Evolutionary conservation across 2,888 invertebrate genomes (phyloP).

Genomic region (Tetrapedia diversipes): DNA sequence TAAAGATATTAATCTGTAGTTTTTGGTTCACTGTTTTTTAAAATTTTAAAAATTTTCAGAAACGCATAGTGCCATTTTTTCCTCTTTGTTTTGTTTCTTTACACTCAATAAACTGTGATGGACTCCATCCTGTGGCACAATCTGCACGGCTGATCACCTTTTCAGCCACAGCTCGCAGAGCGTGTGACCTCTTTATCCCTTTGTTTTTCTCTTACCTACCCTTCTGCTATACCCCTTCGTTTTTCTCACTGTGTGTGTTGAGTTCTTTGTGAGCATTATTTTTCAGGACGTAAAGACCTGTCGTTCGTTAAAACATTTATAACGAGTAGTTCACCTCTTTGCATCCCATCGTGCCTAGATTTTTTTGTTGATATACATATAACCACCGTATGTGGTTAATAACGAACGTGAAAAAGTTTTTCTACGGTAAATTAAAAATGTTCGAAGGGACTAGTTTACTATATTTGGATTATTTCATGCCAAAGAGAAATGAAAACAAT

Average conservation of each 20-base stretch:
- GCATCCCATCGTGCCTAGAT: neutral
- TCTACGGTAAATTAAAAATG: neutral
- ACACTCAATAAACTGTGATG: conserved; percentile 42
- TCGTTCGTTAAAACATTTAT: neutral
- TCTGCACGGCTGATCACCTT: conserved; percentile 58
- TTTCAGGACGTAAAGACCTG: neutral
- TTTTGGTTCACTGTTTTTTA: too few species aligned
- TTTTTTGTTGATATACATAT: too few species aligned
- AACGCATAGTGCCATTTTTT: conserved; percentile 9
- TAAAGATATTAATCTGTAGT: too few species aligned
- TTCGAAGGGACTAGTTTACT: too few species aligned
- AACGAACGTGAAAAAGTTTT: neutral
- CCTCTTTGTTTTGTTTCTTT: conserved; percentile 27
- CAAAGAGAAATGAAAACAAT: too few species aligned
- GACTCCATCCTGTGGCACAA: conserved; percentile 62
- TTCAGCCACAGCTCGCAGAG: conserved; percentile 44
- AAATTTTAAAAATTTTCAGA: conserved; percentile 12
- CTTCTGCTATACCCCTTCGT: neutral
- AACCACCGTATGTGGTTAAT: too few species aligned
- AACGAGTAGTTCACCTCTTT: neutral
- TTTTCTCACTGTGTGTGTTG: neutral
- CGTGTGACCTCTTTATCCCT: conserved; percentile 45
- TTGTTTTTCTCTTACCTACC: conserved; percentile 34
- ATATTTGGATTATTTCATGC: too few species aligned
- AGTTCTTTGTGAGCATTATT: neutral